Conservation (phyloP, 2,797 vertebrate genomes). For the Lerista edwardsae region DNA sequence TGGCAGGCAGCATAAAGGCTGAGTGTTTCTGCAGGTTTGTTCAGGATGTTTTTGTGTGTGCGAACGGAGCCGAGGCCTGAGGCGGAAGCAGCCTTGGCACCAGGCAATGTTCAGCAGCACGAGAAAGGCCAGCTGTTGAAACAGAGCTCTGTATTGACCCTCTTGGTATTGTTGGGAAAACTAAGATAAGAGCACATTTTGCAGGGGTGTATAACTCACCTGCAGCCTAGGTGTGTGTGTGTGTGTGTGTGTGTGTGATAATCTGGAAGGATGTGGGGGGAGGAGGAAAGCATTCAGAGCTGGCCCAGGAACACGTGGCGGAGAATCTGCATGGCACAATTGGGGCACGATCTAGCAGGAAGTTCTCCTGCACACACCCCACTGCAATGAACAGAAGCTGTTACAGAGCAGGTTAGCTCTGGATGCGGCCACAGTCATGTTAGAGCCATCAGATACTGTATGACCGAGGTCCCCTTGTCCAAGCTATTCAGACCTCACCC, state of each 20-base stretch:
- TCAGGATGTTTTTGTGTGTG: neutral
- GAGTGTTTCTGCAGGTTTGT: neutral
- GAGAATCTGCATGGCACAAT: too few relatives aligned
- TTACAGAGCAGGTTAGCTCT: too few relatives aligned
- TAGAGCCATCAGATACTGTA: too few relatives aligned
- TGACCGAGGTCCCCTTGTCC: too few relatives aligned
- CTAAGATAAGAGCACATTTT: neutral
- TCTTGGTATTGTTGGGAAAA: neutral
- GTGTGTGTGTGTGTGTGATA: too few relatives aligned
- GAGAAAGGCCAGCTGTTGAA: neutral
- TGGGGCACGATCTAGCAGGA: too few relatives aligned
- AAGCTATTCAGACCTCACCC: too few relatives aligned
- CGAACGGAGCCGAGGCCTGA: neutral
- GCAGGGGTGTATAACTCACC: neutral
- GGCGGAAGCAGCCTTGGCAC: neutral
- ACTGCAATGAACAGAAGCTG: too few relatives aligned
- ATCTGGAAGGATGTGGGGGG: too few relatives aligned
- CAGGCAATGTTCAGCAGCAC: neutral
- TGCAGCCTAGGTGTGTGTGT: too few relatives aligned
- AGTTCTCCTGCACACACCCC: too few relatives aligned
- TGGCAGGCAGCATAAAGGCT: neutral
- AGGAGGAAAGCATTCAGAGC: neutral
- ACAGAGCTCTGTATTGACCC: neutral
- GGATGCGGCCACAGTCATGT: too few relatives aligned
- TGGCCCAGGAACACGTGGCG: neutral